Percentiles rank a stretch among this genome's conserved stretches.
These are phyloP conservation scores for Apus apus DNA, from an alignment of 2,113 vertebrate species.

Conservation along the genomic window DNA sequence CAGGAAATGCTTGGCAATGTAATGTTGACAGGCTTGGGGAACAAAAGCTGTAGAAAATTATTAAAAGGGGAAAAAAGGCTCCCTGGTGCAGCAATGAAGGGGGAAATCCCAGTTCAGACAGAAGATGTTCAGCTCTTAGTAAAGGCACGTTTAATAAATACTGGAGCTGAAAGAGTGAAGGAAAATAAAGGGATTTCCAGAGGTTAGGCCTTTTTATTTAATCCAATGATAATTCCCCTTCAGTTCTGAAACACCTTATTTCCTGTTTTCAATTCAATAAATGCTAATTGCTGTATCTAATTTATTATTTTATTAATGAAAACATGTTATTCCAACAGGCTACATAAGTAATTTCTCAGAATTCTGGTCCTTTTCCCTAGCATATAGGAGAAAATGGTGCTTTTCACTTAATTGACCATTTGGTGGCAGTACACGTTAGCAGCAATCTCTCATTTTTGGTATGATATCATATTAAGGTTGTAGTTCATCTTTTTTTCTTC, in stretches of 20 bases:
- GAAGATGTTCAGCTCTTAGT: neutral
- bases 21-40: neutral
- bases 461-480: neutral
- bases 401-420: conserved; percentile 60
- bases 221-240: neutral
- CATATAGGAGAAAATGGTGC: neutral
- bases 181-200: neutral
- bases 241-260: neutral
- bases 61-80: neutral
- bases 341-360: neutral
- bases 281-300: neutral
- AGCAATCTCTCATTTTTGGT: neutral
- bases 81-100: neutral
- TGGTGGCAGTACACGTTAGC: conserved; percentile 75
- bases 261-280: neutral
- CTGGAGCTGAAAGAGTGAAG: neutral
- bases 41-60: neutral
- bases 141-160: neutral
- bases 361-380: neutral
- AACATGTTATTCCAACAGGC: neutral
- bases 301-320: neutral
- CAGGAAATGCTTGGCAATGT: neutral
- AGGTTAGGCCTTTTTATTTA: neutral
- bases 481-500: neutral
- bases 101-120: neutral